phyloP scores from a whole-genome alignment of 2,797 vertebrate genomes.

The Diglossa cyanea region DNA sequence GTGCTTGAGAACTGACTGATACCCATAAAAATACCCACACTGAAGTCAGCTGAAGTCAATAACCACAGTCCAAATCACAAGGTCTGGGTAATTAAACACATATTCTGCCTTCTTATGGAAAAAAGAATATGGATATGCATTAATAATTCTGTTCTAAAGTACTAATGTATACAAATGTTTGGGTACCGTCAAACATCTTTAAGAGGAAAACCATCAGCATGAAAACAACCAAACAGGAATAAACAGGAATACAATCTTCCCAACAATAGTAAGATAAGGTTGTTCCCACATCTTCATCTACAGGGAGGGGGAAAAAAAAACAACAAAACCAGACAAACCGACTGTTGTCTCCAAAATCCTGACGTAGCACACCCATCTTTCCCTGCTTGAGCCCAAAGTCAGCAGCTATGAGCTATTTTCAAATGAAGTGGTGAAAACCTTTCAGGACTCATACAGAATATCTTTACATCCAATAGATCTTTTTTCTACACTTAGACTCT shows the following conservation, averaged over 20 bases:
- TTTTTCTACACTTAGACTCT: background rate
- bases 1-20: background rate
- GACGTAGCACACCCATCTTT: background rate
- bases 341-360: background rate
- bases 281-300: background rate
- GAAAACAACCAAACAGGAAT: background rate
- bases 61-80: background rate
- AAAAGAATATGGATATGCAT: background rate
- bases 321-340: background rate
- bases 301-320: background rate
- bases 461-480: background rate
- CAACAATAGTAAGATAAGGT: background rate
- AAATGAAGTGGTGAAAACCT: background rate
- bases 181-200: background rate
- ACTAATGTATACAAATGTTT: background rate
- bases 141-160: background rate
- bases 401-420: background rate
- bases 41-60: background rate
- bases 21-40: background rate
- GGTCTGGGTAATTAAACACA: background rate
- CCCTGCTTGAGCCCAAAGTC: background rate
- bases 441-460: background rate
- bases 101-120: background rate
- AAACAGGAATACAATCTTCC: background rate
- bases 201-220: background rate